Percentiles rank a stretch among this genome's conserved stretches.
phyloP scores from a whole-genome alignment of 2,113 vertebrate species.

The Ondatra zibethicus region DNA sequence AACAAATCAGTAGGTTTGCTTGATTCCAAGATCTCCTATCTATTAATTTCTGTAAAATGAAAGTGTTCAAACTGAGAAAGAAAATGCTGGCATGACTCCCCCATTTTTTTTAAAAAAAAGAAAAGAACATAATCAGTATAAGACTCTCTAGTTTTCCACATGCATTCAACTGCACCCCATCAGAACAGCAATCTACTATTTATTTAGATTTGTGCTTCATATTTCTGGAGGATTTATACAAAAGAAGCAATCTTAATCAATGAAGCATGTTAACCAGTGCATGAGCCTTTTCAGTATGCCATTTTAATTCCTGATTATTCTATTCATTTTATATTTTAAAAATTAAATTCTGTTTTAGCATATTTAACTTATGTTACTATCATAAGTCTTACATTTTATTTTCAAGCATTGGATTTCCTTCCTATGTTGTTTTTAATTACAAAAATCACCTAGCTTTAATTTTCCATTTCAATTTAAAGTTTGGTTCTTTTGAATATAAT shows the following conservation, averaged over 20 bases:
- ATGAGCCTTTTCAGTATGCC: not conserved
- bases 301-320: slow-evolving; percentile 54
- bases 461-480: slow-evolving; percentile 46
- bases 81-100: slow-evolving; percentile 64
- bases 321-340: slow-evolving; percentile 26
- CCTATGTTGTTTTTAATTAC: not conserved
- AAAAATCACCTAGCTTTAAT: not conserved
- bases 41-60: slow-evolving; percentile 71
- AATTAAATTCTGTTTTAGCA: not conserved
- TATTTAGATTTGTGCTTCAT: slow-evolving; percentile 53
- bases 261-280: slow-evolving; percentile 18
- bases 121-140: slow-evolving; percentile 57
- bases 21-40: slow-evolving; percentile 58
- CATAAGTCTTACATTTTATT: not conserved
- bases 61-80: slow-evolving; percentile 67
- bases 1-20: slow-evolving; percentile 70
- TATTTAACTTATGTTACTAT: slow-evolving; percentile 19
- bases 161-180: slow-evolving; percentile 13
- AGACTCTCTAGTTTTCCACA: slow-evolving; percentile 64
- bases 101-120: not conserved
- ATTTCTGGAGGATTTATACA: slow-evolving; percentile 43
- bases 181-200: slow-evolving; percentile 62
- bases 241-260: slow-evolving; percentile 53
- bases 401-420: not conserved
- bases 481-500: not conserved